These are phyloP conservation scores for Peromyscus eremicus DNA, from an alignment of 2,797 vertebrate species.

Conservation along the genomic window DNA sequence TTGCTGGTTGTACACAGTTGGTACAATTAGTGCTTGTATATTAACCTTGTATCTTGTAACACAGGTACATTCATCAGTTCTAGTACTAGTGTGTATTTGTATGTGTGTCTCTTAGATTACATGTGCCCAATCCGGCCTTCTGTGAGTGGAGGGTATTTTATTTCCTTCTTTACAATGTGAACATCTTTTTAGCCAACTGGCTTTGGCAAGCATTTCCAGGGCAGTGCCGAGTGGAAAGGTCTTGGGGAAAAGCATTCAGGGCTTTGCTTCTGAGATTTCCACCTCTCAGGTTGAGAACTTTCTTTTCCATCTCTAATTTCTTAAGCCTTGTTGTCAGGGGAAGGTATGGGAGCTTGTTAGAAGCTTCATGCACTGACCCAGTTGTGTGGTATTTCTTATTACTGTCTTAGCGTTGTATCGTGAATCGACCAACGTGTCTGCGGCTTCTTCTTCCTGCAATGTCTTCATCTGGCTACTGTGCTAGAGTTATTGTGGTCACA, in stretches of 20 bases:
- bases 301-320: not conserved
- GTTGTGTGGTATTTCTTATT: not conserved
- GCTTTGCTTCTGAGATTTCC: not conserved
- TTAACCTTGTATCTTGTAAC: not conserved
- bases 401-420: rapidly evolving
- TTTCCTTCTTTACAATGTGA: not conserved
- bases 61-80: not conserved
- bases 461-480: not conserved
- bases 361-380: not conserved
- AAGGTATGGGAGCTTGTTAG: not conserved
- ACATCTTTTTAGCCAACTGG: not conserved
- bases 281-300: not conserved
- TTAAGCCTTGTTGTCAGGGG: not conserved
- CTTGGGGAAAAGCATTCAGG: not conserved
- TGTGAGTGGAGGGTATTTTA: not conserved
- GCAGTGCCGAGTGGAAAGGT: not conserved
- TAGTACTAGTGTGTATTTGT: not conserved
- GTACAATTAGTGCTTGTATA: too few relatives aligned
- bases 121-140: not conserved
- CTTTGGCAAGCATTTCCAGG: not conserved
- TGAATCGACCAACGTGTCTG: not conserved
- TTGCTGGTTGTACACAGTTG: not conserved
- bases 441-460: not conserved
- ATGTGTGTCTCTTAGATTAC: not conserved
- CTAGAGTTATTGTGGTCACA: not conserved